These are phyloP conservation scores for Paraplagusia blochii DNA, from an alignment of 2,113 vertebrate genomes.

Conservation along the genomic window DNA sequence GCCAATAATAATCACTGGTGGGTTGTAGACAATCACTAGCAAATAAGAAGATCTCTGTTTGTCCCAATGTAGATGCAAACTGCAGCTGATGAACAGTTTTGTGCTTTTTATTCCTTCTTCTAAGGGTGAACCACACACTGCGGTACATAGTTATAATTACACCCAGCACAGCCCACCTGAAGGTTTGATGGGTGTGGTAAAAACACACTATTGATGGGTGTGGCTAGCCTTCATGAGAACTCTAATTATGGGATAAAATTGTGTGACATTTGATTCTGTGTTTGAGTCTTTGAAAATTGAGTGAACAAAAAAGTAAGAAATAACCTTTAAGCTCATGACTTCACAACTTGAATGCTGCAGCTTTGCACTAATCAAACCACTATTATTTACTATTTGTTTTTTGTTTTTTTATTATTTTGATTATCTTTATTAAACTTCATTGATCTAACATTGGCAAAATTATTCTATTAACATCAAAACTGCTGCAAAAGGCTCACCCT, in stretches of 20 bases:
- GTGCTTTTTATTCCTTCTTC: slow-evolving; percentile 5
- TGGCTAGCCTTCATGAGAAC: slow-evolving; percentile 22
- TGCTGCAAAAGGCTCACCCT: too few species aligned
- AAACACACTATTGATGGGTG: slow-evolving; percentile 42
- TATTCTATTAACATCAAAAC: too few species aligned
- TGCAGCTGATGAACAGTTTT: background rate
- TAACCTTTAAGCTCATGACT: too few species aligned
- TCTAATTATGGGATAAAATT: slow-evolving; percentile 50
- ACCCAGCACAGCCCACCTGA: slow-evolving; percentile 29
- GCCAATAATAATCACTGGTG: slow-evolving; percentile 1
- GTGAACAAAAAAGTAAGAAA: background rate
- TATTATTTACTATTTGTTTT: too few species aligned
- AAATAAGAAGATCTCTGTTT: slow-evolving; percentile 22
- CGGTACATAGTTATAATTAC: slow-evolving; percentile 35
- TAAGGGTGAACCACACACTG: slow-evolving; percentile 15
- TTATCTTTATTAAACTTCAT: too few species aligned
- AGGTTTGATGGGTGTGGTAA: slow-evolving; percentile 45
- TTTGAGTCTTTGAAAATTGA: slow-evolving; percentile 24
- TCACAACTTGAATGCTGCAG: too few species aligned
- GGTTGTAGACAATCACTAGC: background rate
- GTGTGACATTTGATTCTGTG: slow-evolving; percentile 9
- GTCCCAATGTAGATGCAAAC: background rate
- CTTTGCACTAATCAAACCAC: too few species aligned
- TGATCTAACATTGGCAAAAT: too few species aligned
- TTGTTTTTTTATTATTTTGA: too few species aligned